These are phyloP conservation scores for Synanthedon tipuliformis DNA, from an alignment of 2,888 invertebrate genomes.

Conservation along the genomic window DNA sequence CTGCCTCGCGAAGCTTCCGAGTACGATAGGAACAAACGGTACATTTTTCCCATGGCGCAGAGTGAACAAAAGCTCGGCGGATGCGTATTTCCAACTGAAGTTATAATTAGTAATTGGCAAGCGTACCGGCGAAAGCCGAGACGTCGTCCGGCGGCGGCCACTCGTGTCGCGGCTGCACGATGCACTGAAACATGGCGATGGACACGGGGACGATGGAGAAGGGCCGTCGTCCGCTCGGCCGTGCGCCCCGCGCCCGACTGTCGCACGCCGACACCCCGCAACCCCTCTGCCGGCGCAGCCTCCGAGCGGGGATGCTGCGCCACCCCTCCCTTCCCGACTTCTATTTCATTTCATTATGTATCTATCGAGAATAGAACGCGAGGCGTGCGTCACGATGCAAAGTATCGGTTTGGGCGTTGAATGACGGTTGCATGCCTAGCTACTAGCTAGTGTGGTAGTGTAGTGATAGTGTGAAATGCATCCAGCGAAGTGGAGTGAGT, in stretches of 20 bases:
- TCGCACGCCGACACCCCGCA: neutral
- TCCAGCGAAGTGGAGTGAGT: neutral
- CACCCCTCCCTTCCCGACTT: constrained; percentile 9
- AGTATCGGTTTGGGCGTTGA: too few relatives aligned
- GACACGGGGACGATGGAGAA: neutral
- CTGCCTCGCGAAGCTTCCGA: neutral
- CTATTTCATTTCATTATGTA: too few relatives aligned
- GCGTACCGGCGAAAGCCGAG: constrained; percentile 80
- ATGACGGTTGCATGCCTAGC: too few relatives aligned
- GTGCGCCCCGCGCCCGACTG: constrained; percentile 1
- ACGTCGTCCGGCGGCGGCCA: constrained; percentile 80
- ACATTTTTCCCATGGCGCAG: neutral
- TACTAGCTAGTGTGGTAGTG: too few relatives aligned
- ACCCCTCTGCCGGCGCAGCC: constrained; percentile 20
- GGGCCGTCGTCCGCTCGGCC: constrained; percentile 1
- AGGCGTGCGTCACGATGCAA: too few relatives aligned
- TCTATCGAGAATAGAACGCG: too few relatives aligned
- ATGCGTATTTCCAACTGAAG: constrained; percentile 12
- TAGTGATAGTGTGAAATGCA: neutral
- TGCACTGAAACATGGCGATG: constrained; percentile 81
- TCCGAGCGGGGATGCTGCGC: constrained; percentile 17
- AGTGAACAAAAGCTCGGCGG: neutral
- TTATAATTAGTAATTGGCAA: constrained; percentile 36
- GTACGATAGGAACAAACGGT: neutral
- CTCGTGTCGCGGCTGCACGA: constrained; percentile 82